Evolutionary conservation across 2,797 vertebrate genomes (phyloP), one percentile per base, ranked within the genome.

Genomic region (Pristis pectinata): DNA sequence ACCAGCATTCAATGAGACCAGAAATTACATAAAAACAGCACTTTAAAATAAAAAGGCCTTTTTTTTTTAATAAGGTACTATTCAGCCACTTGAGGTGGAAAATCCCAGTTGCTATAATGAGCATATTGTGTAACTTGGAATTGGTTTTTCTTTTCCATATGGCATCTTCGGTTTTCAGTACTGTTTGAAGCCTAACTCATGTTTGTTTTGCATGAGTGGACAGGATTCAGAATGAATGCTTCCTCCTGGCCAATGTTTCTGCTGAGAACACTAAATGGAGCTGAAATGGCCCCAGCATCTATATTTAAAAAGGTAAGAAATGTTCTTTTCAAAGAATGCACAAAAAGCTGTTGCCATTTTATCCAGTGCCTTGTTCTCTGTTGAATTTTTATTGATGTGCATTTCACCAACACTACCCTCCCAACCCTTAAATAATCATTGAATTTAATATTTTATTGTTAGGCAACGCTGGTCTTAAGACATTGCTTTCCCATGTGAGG

Each of bases 191-290:
- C 7, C 27, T 74, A 67, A 82, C 80, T 77, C 67, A 1, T 44
- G 80, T 82, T 80, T 80, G 34, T 80, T 94, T 83, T 64, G 15
- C 56, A 80, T 61, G 53, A 64, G 49, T 94, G 85, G 95, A 94
- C 93, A 99, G 99, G 99, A 0, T 99, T 98, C 96, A 97, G 98
- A 95, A 99, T 99, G 99, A 99, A 98, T 94, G 98, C 98, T 0
- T 99, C 98, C 0, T 99, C 99, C 3, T 99, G 99, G 99, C 99
- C 99, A 87, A 98, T 99, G 98, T 99, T 99, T 96, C 97, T 99
- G 19, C 95, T 99, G 95, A 97, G 98, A 96, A 99, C 98, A 72
- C 96, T 99, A 95, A 99, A 97, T 94, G 98, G 98, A 96, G 98
- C 98, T 92, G 98, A 99, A 96, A 98, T 99, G 98, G 99, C 99